Base-by-base conservation (phyloP, 2,888 invertebrate species). In the Erannis defoliaria region DNA sequence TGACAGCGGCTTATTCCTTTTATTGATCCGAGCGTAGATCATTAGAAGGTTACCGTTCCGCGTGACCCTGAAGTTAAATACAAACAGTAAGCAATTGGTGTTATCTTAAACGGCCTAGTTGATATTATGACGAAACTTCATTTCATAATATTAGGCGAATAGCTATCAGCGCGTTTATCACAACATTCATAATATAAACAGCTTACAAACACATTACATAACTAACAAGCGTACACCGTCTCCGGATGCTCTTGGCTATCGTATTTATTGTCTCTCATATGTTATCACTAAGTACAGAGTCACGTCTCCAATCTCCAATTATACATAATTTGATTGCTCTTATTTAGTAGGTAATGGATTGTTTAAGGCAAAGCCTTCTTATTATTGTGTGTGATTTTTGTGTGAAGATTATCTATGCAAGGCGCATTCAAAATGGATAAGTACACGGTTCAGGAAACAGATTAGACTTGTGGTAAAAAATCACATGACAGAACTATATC, bases 241-340 rank as follows among this genome's bases (percentile, higher is more conserved):
- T 50, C 50, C 37, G 37, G 37, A 50, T 38, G 23, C 33, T 16
- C 2, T 10, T 37, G 16, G 16, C 38, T 50, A 50, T 50, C 50
- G 19, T 21, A n/a, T n/a, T 23, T 50, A 50, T 29, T 18, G 26
- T 26, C 26, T 38, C 49, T 49, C 2, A 2, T n/a, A 2, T n/a
- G 37, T 38, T 50, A 50, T 50, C 50, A 38, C 9, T 16, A 8
- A 50, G 23, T 50, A 58, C 43, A 37, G 42, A 40, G n/a, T 50
- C 40, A 35, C 14, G 31, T 37, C 29, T 12, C 40, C 38, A 46
- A 43, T 46, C n/a, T n/a, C n/a, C n/a, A n/a, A n/a, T n/a, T n/a
- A n/a, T n/a, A n/a, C 21, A 45, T 58, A 60, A 62, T 55, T 38
- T 50, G 23, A 50, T 38, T 50, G 26, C 37, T 38, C 16, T 2